These are phyloP conservation scores for Drosophila biarmipes DNA, from an alignment of 1,140 invertebrate species.

Conservation along the genomic window DNA sequence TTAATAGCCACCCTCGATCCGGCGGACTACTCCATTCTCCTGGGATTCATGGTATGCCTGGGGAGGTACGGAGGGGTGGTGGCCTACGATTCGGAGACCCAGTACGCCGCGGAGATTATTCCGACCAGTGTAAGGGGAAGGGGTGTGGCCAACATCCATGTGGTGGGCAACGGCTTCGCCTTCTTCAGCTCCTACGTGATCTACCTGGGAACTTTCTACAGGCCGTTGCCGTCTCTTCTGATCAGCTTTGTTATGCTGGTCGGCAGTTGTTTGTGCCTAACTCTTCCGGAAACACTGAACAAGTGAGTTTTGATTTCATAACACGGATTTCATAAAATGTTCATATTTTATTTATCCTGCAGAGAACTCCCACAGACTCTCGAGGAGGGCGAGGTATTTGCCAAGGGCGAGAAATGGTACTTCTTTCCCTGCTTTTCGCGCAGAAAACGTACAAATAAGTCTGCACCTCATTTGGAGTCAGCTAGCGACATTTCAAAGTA, in stretches of 20 bases:
- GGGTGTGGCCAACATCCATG: constrained; percentile 86
- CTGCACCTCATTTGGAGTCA: constrained; percentile 26
- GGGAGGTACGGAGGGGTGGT: constrained; percentile 87
- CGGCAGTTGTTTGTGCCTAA: constrained; percentile 86
- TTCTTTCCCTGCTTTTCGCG: constrained; percentile 62
- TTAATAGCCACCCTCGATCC: constrained; percentile 72
- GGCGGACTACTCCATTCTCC: constrained; percentile 44
- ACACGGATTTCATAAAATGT: too few species aligned
- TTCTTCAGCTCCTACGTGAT: constrained; percentile 81
- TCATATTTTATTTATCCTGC: neutral
- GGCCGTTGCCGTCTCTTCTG: constrained; percentile 86
- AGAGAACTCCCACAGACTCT: constrained; percentile 86
- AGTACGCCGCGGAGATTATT: constrained; percentile 88
- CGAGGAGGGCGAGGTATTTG: constrained; percentile 86
- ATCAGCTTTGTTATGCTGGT: constrained; percentile 86
- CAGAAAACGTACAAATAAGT: constrained; percentile 13
- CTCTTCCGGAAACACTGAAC: constrained; percentile 87
- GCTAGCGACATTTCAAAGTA: constrained; percentile 24
- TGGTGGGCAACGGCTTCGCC: constrained; percentile 85
- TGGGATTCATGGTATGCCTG: constrained; percentile 84
- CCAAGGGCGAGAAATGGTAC: constrained; percentile 84
- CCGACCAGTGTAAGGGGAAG: constrained; percentile 88
- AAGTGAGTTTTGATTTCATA: constrained; percentile 56
- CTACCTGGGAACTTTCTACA: constrained; percentile 84
- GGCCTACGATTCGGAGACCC: constrained; percentile 87